Evolutionary conservation across 1,140 invertebrate species (phyloP), one percentile per base, ranked within the genome.

Genomic region (Drosophila melanogaster): DNA sequence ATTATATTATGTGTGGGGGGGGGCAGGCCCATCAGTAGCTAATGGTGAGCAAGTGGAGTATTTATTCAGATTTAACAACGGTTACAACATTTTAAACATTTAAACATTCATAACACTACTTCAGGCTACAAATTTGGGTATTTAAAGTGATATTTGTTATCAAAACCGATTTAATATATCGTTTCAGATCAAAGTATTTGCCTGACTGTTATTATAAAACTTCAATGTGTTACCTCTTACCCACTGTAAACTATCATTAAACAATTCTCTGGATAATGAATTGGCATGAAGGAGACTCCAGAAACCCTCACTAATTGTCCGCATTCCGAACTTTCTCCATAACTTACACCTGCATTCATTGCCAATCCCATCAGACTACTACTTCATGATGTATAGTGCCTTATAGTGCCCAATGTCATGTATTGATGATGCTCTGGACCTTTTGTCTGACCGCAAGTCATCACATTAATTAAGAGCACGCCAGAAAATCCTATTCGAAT

Each of bases 391-490:
- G 62, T 74, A 53, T 78, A 83, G 74, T 65, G 62, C 51, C 40
- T 60, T 37, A 54, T 43, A 2, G 47, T 44, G 53, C 51, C 59
- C 51, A 50, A 33, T 56, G 70, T 53, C 60, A 56, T 75, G 49
- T 75, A 75, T 75, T 75, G 72, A 75, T 75, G 72, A 75, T 75
- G 70, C 53, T 53, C 38, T 15, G 70, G 59, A 75, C 70, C 70
- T 66, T 75, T 76, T 43, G 72, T 56, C 47, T 66, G 72, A 76
- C 72, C 71, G 61, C 71, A 66, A 76, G 72, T 76, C 72, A 76
- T 57, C 71, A 58, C 72, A 76, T 76, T 76, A 76, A 76, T 76
- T 76, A 76, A 75, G 62, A 62, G 72, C 54, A 76, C 61, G 71
- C 72, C 71, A 58, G 19, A 49, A 38, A 70, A 70, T 70, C 66